Conservation (phyloP, 1,140 invertebrate species). For the Lasioglossum baleicum region DNA sequence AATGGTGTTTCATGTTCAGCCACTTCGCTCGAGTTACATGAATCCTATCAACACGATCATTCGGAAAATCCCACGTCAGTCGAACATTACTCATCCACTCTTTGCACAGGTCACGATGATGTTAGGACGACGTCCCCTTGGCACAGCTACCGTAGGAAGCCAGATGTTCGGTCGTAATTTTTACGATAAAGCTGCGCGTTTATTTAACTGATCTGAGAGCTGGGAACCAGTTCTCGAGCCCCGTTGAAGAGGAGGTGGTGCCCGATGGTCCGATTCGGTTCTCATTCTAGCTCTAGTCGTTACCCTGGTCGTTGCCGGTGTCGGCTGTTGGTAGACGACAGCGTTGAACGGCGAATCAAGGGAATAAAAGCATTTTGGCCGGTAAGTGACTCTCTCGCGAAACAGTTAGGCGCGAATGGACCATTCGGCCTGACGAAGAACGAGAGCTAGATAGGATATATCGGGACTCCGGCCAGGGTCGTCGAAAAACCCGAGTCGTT, state of each 20-base stretch:
- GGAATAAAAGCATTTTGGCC: slow-evolving; percentile 48
- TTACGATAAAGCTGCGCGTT: slow-evolving; percentile 26
- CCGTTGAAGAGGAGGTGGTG: too few relatives aligned
- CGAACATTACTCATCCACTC: neutral
- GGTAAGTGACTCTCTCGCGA: slow-evolving; percentile 55
- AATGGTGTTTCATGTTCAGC: too few relatives aligned
- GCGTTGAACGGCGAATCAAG: slow-evolving; percentile 18
- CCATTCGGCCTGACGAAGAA: slow-evolving; percentile 46
- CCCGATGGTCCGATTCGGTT: neutral
- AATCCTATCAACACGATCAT: neutral
- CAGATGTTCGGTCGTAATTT: slow-evolving; percentile 6
- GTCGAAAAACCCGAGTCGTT: slow-evolving; percentile 41
- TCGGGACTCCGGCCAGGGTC: neutral
- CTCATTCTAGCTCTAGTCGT: neutral
- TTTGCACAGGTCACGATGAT: neutral
- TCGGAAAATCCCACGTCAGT: neutral
- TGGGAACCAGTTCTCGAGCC: neutral
- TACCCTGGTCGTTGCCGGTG: slow-evolving; percentile 10
- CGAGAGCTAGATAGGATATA: slow-evolving; percentile 17
- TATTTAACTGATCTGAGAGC: slow-evolving; percentile 13
- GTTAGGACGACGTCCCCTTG: too few relatives aligned
- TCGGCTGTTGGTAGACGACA: slow-evolving; percentile 15
- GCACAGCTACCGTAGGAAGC: too few relatives aligned
- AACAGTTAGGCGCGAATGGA: slow-evolving; percentile 58
- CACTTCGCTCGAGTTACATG: too few relatives aligned